Base-by-base conservation (phyloP, 2,113 vertebrate species). In the Toxotes chatareus region DNA sequence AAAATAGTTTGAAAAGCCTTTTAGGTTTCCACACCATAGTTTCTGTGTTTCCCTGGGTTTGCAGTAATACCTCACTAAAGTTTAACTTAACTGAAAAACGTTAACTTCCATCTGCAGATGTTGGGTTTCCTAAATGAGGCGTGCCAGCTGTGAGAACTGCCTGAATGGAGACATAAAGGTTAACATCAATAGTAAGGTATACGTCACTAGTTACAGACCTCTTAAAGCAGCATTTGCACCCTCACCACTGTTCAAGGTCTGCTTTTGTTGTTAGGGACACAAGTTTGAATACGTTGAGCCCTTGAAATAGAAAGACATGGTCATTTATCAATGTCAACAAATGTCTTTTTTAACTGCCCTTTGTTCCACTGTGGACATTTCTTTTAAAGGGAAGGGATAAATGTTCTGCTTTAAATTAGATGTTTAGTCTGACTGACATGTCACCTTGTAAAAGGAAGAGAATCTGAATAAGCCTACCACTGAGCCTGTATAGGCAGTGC, bases 321-420 rank as follows among this genome's bases (percentile, higher is more conserved):
- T 71, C 46, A 46, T 85, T 47, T 72, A 57, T 70, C 70, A 78
- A 14, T 40, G 55, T 74, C 46, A 27, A 27, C 32, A 70, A 42
- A 53, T 44, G 78, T 46, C 44, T 69, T 47, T 71, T 71, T 66
- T 17, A 55, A 66, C 44, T 63, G 5, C 23, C 27, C 47, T 70
- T 64, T 59, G 66, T 73, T 87, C 19, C 31, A 21, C n/a, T 47
- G 63, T 65, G 68, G 38, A 36, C 9, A 57, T 46, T 59, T 73
- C 38, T 70, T 51, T 23, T 11, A 17, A 84, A 49, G 49, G 60
- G 23, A 61, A 27, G 27, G 38, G 36, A 72, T 79, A 62, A 19
- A 76, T 76, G 59, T 78, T 42, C 47, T 49, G 32, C 66, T 87
- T 82, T 74, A 79, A 27, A 79, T 84, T 78, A 77, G 83, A 86